A percentile compares a stretch with the other conserved stretches of the same genome.
These are phyloP conservation scores for Atherinosoma microstoma DNA, from an alignment of 2,797 vertebrate genomes.

Conservation along the genomic window DNA sequence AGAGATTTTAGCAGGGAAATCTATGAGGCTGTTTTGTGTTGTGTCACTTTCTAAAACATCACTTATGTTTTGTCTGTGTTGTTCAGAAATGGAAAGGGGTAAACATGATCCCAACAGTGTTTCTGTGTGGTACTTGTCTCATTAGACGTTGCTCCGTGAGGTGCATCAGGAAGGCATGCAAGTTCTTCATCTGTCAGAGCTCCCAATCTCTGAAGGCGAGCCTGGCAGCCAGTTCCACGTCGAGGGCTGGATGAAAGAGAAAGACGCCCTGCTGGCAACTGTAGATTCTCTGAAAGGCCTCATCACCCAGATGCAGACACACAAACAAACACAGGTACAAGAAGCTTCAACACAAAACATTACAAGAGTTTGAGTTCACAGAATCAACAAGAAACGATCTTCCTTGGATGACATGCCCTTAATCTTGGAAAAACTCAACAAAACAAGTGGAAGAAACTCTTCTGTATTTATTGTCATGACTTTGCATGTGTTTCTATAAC, in stretches of 20 bases:
- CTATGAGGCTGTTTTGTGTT: neutral
- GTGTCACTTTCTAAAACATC: neutral
- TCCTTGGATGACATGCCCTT: neutral
- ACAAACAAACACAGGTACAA: conserved; percentile 84
- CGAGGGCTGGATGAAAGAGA: conserved; percentile 87
- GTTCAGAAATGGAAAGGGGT: neutral
- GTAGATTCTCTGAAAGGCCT: conserved; percentile 90
- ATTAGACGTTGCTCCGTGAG: conserved; percentile 90
- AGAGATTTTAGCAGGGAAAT: neutral
- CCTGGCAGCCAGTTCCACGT: conserved; percentile 57
- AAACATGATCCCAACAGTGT: neutral
- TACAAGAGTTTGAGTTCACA: neutral
- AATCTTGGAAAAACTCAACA: neutral
- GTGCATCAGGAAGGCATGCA: conserved; percentile 96
- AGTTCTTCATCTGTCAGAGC: conserved; percentile 93
- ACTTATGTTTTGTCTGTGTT: neutral
- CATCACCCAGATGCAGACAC: conserved; percentile 88
- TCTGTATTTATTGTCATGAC: neutral
- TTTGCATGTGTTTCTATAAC: conserved; percentile 8
- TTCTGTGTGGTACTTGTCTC: conserved; percentile 23
- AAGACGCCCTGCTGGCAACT: conserved; percentile 86
- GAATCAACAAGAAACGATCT: neutral
- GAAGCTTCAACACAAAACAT: neutral
- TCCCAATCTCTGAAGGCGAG: conserved; percentile 82
- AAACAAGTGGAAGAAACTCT: neutral